Percentiles rank a stretch among this genome's conserved stretches.
Conservation (phyloP, 2,797 vertebrate genomes). For the Vespertilio murinus region DNA sequence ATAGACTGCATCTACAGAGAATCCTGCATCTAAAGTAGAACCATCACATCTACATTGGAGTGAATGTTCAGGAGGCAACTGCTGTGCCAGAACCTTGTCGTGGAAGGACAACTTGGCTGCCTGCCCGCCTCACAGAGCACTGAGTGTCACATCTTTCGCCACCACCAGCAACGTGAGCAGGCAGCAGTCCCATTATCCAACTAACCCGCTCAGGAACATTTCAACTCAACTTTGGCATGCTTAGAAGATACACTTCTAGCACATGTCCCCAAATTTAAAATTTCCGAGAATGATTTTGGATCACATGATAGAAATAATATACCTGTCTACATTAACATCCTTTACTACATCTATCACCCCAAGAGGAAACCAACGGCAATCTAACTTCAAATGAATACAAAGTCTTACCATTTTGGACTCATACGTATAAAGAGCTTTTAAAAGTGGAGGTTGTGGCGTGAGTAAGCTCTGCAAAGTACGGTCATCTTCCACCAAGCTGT, state of each 20-base stretch:
- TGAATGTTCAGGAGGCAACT: background rate
- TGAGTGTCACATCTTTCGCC: accelerated
- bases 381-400: background rate
- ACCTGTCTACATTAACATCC: background rate
- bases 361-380: background rate
- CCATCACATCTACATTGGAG: background rate
- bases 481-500: slow-evolving; percentile 95
- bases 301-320: background rate
- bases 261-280: background rate
- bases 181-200: background rate
- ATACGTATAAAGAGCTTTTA: slow-evolving; percentile 97
- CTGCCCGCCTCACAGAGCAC: background rate
- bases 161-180: background rate
- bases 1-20: background rate
- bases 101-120: background rate
- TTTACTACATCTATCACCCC: background rate
- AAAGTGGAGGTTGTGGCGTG: slow-evolving; percentile 93
- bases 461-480: slow-evolving; percentile 92
- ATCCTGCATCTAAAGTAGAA: background rate
- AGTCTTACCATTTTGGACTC: slow-evolving; percentile 97
- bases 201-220: background rate
- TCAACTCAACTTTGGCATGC: background rate
- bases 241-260: background rate
- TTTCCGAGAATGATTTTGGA: background rate
- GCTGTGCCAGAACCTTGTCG: background rate